These are phyloP conservation scores for Crambe crambe DNA, from an alignment of 37 sponge, comb jelly and placozoan species.

Conservation along the genomic window DNA sequence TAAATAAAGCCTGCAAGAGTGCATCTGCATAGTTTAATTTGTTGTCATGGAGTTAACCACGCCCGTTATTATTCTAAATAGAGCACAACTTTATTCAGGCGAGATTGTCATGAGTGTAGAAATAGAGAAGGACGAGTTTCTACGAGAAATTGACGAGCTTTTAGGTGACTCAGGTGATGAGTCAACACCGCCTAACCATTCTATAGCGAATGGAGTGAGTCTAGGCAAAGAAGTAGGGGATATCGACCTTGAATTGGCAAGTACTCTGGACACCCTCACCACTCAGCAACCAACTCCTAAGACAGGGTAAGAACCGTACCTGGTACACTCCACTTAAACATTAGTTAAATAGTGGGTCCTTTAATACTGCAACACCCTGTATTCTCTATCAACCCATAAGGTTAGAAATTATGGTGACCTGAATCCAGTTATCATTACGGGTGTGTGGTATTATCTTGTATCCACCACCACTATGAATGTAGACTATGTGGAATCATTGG, in stretches of 20 bases:
- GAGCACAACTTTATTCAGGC: neutral
- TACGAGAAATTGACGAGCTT: constrained; percentile 64
- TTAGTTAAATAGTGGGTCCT: too few species aligned
- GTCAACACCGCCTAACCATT: neutral
- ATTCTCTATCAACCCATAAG: too few species aligned
- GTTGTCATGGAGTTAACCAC: constrained; percentile 8
- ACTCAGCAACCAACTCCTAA: neutral
- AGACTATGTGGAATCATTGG: too few species aligned
- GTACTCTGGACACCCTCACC: neutral
- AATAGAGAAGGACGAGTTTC: constrained; percentile 52
- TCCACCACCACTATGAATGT: too few species aligned
- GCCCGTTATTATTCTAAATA: constrained; percentile 9
- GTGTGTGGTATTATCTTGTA: too few species aligned
- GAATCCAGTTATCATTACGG: neutral
- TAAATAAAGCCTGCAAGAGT: constrained; percentile 4
- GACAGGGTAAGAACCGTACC: constrained; percentile 10
- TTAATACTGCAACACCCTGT: neutral
- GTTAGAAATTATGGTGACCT: neutral
- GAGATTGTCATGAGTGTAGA: too few species aligned
- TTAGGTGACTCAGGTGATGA: constrained; percentile 25
- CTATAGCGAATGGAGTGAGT: neutral
- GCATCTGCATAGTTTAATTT: too few species aligned
- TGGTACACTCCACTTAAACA: too few species aligned
- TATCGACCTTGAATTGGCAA: neutral
- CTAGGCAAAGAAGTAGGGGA: neutral